Conservation (phyloP, 2,888 invertebrate genomes). For the Boloria euphrosyne region DNA sequence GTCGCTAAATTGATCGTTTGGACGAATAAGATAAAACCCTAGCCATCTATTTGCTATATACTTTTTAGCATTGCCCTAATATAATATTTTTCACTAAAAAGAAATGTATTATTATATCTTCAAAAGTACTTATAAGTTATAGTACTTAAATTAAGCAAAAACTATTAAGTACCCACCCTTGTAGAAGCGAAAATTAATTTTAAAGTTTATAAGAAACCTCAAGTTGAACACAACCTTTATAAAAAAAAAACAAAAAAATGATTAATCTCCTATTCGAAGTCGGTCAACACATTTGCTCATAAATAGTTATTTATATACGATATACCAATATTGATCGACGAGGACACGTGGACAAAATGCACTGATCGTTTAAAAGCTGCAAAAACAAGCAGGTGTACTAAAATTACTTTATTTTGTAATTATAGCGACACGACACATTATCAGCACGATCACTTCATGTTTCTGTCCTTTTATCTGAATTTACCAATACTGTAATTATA, state of each 20-base stretch:
- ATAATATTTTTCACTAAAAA: too few species aligned
- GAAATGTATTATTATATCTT: too few species aligned
- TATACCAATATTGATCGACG: slow-evolving; percentile 6
- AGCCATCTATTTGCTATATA: too few species aligned
- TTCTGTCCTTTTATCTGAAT: slow-evolving; percentile 1
- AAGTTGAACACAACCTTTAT: neutral
- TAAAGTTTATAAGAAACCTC: too few species aligned
- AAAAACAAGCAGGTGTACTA: slow-evolving; percentile 6
- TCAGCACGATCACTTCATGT: slow-evolving; percentile 12
- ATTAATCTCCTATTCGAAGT: too few species aligned
- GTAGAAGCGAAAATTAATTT: too few species aligned
- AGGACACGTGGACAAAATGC: slow-evolving; percentile 9
- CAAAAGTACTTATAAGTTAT: too few species aligned
- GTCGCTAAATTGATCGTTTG: too few species aligned
- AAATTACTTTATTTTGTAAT: slow-evolving; percentile 20
- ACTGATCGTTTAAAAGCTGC: slow-evolving; percentile 17
- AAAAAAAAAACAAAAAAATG: neutral
- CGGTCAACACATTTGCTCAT: neutral
- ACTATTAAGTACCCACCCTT: too few species aligned
- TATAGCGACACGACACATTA: slow-evolving; percentile 13
- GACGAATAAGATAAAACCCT: too few species aligned
- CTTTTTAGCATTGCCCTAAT: too few species aligned
- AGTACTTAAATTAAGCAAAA: too few species aligned
- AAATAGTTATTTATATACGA: neutral
- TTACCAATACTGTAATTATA: neutral